Evolutionary conservation across 2,113 vertebrate genomes (phyloP), one percentile per base, ranked within the genome.

Genomic region (Myrmophylax atrothorax): DNA sequence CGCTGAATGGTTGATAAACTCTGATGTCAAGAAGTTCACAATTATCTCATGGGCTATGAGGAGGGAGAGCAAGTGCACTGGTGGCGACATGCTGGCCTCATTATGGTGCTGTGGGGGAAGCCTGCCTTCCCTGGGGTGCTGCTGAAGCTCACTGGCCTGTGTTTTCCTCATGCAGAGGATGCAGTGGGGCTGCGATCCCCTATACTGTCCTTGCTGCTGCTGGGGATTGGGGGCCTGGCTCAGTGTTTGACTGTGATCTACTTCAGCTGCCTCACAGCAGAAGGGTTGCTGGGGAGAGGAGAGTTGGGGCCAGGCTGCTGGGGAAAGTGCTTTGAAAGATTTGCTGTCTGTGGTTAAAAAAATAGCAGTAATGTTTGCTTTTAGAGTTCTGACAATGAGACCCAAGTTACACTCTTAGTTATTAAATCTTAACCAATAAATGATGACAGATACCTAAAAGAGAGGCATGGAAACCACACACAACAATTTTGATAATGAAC

Each of bases 21-120:
- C 84, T 37, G 85, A 84, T 84, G 93, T 95, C 94, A 91, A 72
- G 91, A 91, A 85, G 88, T 73, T 85, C 73, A 47, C 67, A 95
- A 37, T 96, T 84, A 87, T 67, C 70, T 94, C 87, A 87, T 69
- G 76, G 4, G 18, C 80, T 78, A 19, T 2, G 37, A 60, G 35
- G 19, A 22, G 47, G 68, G 47, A 24, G 44, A 35, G 37, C 67
- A 63, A 90, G 84, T 42, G 84, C 75, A 31, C 64, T 58, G 84
- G 60, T 62, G 79, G 83, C 89, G 90, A 92, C 84, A 63, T 90
- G 49, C 68, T 90, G 94, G 88, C 81, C 90, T 94, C 53, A 38
- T 67, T 62, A 60, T 4, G 2, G 59, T 40, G 49, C 53, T 10
- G 2, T 3, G 10, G 49, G 56, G 66, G 24, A n/a, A 91, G 53